Conservation (phyloP, 92 coral and sea anemone species). For the Umimayanthus chanpuru region DNA sequence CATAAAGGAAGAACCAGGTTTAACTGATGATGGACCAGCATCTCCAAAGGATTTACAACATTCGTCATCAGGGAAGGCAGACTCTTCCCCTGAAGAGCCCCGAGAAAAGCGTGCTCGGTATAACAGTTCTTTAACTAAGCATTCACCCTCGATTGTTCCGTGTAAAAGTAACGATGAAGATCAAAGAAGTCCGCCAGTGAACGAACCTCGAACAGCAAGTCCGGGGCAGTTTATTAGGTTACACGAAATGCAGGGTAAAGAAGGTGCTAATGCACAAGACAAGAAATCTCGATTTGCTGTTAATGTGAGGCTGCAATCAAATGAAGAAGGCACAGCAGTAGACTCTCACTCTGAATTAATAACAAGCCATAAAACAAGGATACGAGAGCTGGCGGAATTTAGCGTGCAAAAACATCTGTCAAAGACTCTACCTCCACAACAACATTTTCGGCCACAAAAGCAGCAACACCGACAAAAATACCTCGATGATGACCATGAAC, state of each 20-base stretch:
- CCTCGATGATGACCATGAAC: conserved; percentile 23
- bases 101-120: background rate
- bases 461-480: background rate
- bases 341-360: background rate
- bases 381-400: conserved; percentile 15
- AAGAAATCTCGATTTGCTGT: background rate
- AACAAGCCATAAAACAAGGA: conserved; percentile 15
- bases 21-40: background rate
- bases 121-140: background rate
- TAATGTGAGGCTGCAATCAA: conserved; percentile 23
- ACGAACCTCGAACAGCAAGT: background rate
- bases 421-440: conserved; percentile 5
- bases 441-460: background rate
- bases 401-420: conserved; percentile 41
- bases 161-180: background rate
- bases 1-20: conserved; percentile 21
- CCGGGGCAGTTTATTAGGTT: conserved; percentile 2
- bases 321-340: background rate
- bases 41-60: background rate
- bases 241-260: background rate
- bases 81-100: conserved; percentile 27
- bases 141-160: background rate
- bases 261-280: background rate
- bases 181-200: background rate
- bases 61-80: background rate